These are phyloP conservation scores for Tretioscincus oriximinensis DNA, from an alignment of 2,113 vertebrate genomes.

Conservation along the genomic window DNA sequence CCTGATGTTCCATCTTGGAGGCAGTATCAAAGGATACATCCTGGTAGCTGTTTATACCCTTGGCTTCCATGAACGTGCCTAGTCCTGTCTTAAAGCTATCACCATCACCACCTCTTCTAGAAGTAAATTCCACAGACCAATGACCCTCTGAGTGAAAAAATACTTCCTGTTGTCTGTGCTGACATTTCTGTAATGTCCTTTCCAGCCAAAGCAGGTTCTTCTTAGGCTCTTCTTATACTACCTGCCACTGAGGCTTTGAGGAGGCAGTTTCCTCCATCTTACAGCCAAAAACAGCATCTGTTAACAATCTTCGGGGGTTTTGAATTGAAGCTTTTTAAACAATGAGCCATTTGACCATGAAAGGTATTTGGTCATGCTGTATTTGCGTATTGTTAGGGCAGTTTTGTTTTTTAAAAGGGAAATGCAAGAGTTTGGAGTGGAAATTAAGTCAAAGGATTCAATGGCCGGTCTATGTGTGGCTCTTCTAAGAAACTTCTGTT, in stretches of 20 bases:
- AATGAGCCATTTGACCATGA: slow-evolving; percentile 72
- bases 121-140: too few species aligned
- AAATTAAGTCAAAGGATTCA: slow-evolving; percentile 8
- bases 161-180: background rate
- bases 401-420: slow-evolving; percentile 37
- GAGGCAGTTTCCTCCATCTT: slow-evolving; percentile 51
- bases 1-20: too few species aligned
- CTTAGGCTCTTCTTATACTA: slow-evolving; percentile 72
- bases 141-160: too few species aligned
- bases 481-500: background rate
- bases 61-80: too few species aligned
- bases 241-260: slow-evolving; percentile 2
- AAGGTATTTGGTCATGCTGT: slow-evolving; percentile 72
- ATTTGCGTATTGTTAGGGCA: slow-evolving; percentile 66
- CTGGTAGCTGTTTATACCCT: too few species aligned
- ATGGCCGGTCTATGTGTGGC: background rate
- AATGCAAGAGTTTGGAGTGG: slow-evolving; percentile 33
- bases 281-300: slow-evolving; percentile 75
- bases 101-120: too few species aligned
- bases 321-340: slow-evolving; percentile 71
- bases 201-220: slow-evolving; percentile 72
- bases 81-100: too few species aligned
- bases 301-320: slow-evolving; percentile 76
- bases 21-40: too few species aligned
- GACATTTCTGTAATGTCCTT: slow-evolving; percentile 70